Base-by-base conservation (phyloP, 92 coral and sea anemone genomes). In the Heteractis magnifica region DNA sequence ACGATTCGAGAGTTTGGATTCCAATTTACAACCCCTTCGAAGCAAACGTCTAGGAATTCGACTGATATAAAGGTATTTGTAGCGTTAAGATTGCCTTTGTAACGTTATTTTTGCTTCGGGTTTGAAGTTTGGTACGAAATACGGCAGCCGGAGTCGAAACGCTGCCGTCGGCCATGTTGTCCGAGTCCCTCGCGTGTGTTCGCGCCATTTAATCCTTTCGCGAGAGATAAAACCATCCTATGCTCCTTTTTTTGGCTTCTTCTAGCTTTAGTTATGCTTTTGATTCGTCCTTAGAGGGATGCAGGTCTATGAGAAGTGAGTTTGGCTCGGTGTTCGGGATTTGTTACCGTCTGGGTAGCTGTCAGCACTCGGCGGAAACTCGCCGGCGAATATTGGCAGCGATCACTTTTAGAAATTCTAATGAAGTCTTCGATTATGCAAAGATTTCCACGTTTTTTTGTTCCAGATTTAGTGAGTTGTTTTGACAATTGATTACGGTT, bases 381-480 rank as follows among this genome's bases (percentile, higher is more conserved):
- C 88, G 88, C 81, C 83, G 83, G 82, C 44, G 65, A 79, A 65
- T 62, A 20, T 34, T 51, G 64, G 65, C 51, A 68, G 81, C 70
- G 81, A 77, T 60, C 86, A 62, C 70, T 59, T 77, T 75, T 56
- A 58, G 72, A 82, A 65, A 82, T 89, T 84, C 82, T 78, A 68
- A 79, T 82, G 85, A 86, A 89, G 80, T 52, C 77, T 85, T 89
- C 92, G 90, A 89, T 86, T 89, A 89, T 89, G 92, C 92, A 89
- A 82, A 86, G 84, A 49, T 72, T 82, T 55, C 52, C 77, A 59
- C 89, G 56, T 65, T 9, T 49, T 58, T 58, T 68, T 75, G 77
- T 68, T 78, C 81, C 70, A 78, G 70, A 19, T 78, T 78, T 52
- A 78, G 16, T 51, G 73, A 71, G 16, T 50, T 75, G 41, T 49